These are phyloP conservation scores for Canis aureus DNA, from an alignment of 2,113 vertebrate genomes.

Conservation along the genomic window DNA sequence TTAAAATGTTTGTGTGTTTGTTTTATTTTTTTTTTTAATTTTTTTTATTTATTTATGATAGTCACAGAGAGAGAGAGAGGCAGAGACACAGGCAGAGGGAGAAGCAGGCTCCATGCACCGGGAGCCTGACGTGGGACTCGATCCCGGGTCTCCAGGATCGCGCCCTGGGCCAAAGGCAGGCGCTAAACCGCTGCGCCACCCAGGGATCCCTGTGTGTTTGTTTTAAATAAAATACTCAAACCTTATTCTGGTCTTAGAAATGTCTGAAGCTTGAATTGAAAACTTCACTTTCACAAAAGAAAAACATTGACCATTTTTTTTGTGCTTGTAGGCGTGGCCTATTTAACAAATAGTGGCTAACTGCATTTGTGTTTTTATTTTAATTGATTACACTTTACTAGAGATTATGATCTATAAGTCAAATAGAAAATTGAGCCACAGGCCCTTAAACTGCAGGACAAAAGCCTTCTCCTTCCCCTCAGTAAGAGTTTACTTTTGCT, in stretches of 20 bases:
- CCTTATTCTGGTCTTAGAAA: conserved; percentile 22
- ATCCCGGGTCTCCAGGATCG: no score
- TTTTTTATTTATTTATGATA: no score
- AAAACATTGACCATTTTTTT: not conserved
- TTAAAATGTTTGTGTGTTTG: not conserved
- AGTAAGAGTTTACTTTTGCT: conserved; percentile 27
- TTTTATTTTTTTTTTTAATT: no score
- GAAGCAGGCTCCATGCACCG: no score
- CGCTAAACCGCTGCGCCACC: no score
- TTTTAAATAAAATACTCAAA: conserved; percentile 51
- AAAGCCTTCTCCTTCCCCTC: not conserved
- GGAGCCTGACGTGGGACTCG: no score
- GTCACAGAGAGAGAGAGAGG: no score
- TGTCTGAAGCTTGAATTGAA: conserved; percentile 20
- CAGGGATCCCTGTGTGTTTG: not conserved
- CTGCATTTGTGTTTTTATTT: conserved; percentile 14
- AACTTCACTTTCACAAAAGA: conserved; percentile 31
- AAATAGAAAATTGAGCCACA: conserved; percentile 35
- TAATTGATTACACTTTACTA: conserved; percentile 29
- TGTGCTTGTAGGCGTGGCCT: not conserved
- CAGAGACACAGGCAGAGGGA: no score
- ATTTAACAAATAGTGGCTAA: conserved; percentile 7
- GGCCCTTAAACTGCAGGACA: not conserved
- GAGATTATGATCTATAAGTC: conserved; percentile 13
- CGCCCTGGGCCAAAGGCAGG: no score